Base-by-base conservation (phyloP, 2,888 invertebrate genomes). In the Agonum fuliginosum region DNA sequence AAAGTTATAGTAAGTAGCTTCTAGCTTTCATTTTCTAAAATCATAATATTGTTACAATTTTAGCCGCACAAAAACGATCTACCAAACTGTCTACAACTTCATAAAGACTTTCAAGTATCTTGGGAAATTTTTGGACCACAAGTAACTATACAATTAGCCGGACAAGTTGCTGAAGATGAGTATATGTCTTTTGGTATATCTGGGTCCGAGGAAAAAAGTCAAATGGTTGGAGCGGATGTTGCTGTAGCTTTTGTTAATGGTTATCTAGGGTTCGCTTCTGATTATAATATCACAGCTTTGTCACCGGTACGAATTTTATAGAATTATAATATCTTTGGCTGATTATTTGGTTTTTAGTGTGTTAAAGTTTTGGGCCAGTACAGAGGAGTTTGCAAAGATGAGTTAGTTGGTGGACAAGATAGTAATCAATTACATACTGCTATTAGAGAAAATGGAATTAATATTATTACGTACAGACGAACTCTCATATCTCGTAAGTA, bases 71-170 rank as follows among this genome's bases (percentile, higher is more conserved):
- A 92, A 82, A 90, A 92, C 79, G 87, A 91, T 62, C 85, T 97
- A 78, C 96, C 96, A 58, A 94, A 95, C 86, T 97, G 97, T 84
- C 87, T 92, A 62, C 97, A 96, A 86, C 89, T 97, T 73, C 97
- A 97, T 86, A 93, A 93, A 85, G 91, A 94, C 84, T 88, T 93
- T 80, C 95, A 95, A 88, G 90, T 96, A 1, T 92, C 94, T 6
- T 97, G 97, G 97, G 96, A 97, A 85, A 93, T 96, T 22, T 96
- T 96, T 86, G 97, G 97, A 0, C 94, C 94, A 19, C 93, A 93
- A 85, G 91, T 97, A 80, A 97, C 97, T 5, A 89, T 97, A 74
- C 93, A 96, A 86, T 87, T 97, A 8, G 92, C 95, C 8, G 97
- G 93, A 0, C 92, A 93, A 89, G 91, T 94, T 58, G 89, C 85